Percentiles rank a stretch among this genome's conserved stretches.
phyloP scores from a whole-genome alignment of 2,113 vertebrate genomes.

The Pogonocichla stellata region DNA sequence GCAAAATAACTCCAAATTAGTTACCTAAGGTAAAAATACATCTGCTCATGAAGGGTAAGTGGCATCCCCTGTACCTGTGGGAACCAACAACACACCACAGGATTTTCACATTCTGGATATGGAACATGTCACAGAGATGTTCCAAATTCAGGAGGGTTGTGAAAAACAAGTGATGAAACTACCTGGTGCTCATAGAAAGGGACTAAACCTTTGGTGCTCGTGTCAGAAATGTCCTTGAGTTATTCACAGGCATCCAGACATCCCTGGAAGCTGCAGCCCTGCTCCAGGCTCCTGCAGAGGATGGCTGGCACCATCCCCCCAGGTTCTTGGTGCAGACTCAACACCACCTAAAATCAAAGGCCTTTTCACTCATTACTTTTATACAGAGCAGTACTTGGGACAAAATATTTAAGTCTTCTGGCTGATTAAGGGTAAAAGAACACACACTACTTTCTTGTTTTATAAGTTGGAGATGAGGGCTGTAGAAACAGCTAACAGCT shows the following conservation, averaged over 20 bases:
- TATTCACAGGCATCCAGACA: background rate
- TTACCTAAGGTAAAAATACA: background rate
- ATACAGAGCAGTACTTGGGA: background rate
- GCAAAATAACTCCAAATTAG: background rate
- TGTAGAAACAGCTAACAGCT: background rate
- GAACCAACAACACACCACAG: background rate
- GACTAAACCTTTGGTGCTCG: rapidly evolving
- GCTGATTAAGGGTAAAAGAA: background rate
- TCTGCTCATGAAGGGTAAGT: background rate
- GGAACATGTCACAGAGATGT: background rate
- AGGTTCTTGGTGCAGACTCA: background rate
- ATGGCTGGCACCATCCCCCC: background rate
- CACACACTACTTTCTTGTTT: background rate
- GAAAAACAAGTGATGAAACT: background rate
- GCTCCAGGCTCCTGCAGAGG: background rate
- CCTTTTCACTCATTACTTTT: background rate
- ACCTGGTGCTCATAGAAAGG: background rate
- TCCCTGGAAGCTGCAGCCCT: background rate
- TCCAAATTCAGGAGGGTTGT: background rate
- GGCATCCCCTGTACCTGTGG: background rate
- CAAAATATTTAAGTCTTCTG: background rate
- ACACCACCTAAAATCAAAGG: background rate
- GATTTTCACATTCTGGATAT: background rate
- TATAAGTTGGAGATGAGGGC: background rate
- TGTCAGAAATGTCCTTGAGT: background rate